Base-by-base conservation (phyloP, 2,113 vertebrate genomes). In the Mormyrus lacerda region DNA sequence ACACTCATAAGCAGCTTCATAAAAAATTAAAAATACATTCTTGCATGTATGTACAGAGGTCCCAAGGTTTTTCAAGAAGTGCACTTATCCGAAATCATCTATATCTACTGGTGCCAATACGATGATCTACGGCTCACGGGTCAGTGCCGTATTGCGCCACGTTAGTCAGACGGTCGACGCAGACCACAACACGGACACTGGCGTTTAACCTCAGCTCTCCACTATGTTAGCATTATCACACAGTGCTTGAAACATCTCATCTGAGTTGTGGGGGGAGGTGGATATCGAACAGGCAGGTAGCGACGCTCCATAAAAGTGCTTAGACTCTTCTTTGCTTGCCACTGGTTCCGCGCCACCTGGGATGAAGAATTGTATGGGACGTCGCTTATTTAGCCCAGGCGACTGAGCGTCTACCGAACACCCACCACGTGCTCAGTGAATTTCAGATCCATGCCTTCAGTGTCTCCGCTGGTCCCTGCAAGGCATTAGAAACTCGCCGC, bases 11-110 rank as follows among this genome's bases (percentile, higher is more conserved):
- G 27, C 45, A 31, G 61, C 47, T 76, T 45, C 44, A 73, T 85
- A 85, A 17, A 73, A 11, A 69, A 69, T 35, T 13, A n/a, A 48
- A 47, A 84, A 84, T n/a, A 48, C 82, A 85, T 39, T 76, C 73
- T 42, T 8, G 35, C 65, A 88, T 53, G 48, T 53, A 84, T 89
- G 6, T 89, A 89, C 76, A 89, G 88, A 79, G 48, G 31, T 88
- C 69, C 31, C 69, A 51, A 31, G 45, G 27, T 39, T 51, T 82
- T 83, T 82, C 42, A 82, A 51, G 47, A 88, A 88, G 88, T 73
- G 88, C 88, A 88, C 88, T 88, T 88, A 24, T 82, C 48, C 4
- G 69, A 88, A 51, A 21, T 82, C 69, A 82, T n/a, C 51, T 35
- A 53, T 86, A 3, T 50, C n/a, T 42, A 31, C 35, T 17, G 53